Base-by-base conservation (phyloP, 2,888 invertebrate species). In the Tortricodes alternella region DNA sequence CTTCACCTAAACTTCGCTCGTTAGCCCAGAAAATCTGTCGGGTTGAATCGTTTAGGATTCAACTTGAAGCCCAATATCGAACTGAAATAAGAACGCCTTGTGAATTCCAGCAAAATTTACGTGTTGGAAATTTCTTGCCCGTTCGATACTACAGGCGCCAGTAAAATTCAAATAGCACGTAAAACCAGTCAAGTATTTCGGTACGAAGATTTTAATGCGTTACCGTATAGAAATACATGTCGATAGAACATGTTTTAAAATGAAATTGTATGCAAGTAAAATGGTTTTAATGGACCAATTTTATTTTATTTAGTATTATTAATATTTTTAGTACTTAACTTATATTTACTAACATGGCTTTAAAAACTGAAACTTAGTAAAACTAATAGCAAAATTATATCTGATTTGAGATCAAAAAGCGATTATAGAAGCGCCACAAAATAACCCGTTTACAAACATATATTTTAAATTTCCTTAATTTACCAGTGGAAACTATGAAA, bases 1-100 rank as follows among this genome's bases (percentile, higher is more conserved):
- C 23, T 51, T 34, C 24, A 24, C 39, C 50, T 9, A 43, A 52
- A 43, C 51, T 52, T 43, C 13, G 18, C 43, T 43, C 51, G 51
- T 52, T 43, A 52, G 43, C 35, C n/a, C 3, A 18, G 21, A 23
- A 52, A 35, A 24, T 35, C 34, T 52, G 34, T 11, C 11, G 18
- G 43, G 43, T 24, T n/a, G 24, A n/a, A 24, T 35, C 51, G 43
- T 34, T 51, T 51, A 24, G 51, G 43, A 34, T 43, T 43, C 34
- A 16, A 43, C 34, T 24, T 39, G 38, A 19, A 49, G 37, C 43
- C 24, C 34, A 11, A 37, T 2, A 32, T 19, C 18, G 34, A 21
- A 34, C 34, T 11, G 44, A 34, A 46, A 46, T 46, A 46, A 46
- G 46, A 21, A 19, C 18, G 34, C 34, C 11, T 32, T 1, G 35